Evolutionary conservation across 1,140 invertebrate species (phyloP), one percentile per base, ranked within the genome.

Genomic region (Conus ventricosus): DNA sequence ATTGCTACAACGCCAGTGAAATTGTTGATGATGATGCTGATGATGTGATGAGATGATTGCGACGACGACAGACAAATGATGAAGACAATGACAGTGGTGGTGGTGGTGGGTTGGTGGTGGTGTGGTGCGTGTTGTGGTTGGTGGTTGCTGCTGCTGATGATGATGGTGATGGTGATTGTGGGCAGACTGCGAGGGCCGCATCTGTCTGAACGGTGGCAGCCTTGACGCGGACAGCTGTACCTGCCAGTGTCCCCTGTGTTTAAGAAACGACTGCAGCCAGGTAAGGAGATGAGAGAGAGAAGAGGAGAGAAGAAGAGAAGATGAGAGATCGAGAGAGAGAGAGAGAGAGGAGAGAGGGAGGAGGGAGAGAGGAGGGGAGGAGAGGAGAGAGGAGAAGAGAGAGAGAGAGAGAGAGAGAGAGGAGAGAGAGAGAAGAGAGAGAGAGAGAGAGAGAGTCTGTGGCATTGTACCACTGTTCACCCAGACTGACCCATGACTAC

Each of bases 151-250:
- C 20, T 76, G 71, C 8, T 76, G 71, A n/a, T 76, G 71, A 76
- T 76, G n/a, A n/a, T 76, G n/a, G 23, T 76, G 71, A n/a, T 10
- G 20, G n/a, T n/a, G 8, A 25, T 6, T 81, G 11, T 25, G 57
- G 39, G 6, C 88, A 89, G 84, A 89, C 78, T 92, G 91, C 88
- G 87, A 82, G 11, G 92, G 92, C 25, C 91, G 90, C 67, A 71
- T 89, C 20, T 93, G 92, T 78, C 60, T 89, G 23, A 92, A 93
- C 80, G 89, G 90, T 5, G 92, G 92, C 5, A 90, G 84, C 11
- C 85, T 93, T 5, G 89, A 93, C 78, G 81, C 88, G n/a, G 82
- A 91, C 60, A 88, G 89, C 51, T 93, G 92, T 75, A 83, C 86
- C 17, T 93, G 92, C 67, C 67, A 67, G 57, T 93, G 92, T 85